These are phyloP conservation scores for Drosophila macrospina DNA, from an alignment of 2,888 invertebrate species.

Conservation along the genomic window DNA sequence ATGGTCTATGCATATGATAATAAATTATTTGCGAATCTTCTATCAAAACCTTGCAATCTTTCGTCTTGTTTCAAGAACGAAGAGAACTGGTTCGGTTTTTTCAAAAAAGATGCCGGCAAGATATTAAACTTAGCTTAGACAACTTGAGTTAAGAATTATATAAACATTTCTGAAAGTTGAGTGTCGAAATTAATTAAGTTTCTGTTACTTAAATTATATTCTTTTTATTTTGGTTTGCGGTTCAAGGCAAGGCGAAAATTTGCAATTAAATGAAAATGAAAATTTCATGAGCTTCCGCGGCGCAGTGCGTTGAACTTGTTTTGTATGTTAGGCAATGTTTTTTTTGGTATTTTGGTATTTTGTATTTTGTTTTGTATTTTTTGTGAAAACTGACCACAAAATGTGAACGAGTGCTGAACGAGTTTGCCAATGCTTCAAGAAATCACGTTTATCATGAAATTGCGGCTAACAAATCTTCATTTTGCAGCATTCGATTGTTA, in stretches of 20 bases:
- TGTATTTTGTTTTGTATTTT: not conserved
- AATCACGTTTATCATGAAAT: conserved; percentile 3
- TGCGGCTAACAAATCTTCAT: conserved; percentile 36
- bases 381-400: conserved; percentile 56
- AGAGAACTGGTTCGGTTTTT: conserved; percentile 40
- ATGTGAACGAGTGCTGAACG: conserved; percentile 42
- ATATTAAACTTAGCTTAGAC: not conserved
- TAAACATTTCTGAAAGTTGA: conserved; percentile 16
- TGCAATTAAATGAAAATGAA: conserved; percentile 79
- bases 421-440: conserved; percentile 42
- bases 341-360: not conserved
- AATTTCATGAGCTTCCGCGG: conserved; percentile 66
- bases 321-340: not conserved
- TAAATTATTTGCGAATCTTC: conserved; percentile 50
- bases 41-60: conserved; percentile 63
- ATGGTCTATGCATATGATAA: conserved; percentile 46
- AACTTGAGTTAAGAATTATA: conserved; percentile 13
- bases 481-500: conserved; percentile 65
- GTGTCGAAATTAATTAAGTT: conserved; percentile 26
- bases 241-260: conserved; percentile 70
- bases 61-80: conserved; percentile 5
- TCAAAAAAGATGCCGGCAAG: conserved; percentile 27
- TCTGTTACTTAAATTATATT: conserved; percentile 15
- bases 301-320: conserved; percentile 66
- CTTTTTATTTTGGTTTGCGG: conserved; percentile 15